phyloP scores from a whole-genome alignment of 2,888 invertebrate genomes.

The Eucriotettix oculatus region DNA sequence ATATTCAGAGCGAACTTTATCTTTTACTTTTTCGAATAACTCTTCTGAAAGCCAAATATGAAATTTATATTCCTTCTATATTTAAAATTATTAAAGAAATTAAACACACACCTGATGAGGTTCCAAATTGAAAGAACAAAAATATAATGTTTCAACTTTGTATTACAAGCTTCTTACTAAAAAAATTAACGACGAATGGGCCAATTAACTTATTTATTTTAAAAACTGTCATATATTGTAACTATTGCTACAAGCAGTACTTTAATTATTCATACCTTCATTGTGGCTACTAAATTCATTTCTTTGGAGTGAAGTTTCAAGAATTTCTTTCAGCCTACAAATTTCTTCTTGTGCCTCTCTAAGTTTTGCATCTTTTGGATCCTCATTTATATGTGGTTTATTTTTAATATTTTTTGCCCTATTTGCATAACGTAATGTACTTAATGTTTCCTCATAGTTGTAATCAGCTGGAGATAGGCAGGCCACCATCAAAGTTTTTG shows the following conservation, averaged over 20 bases:
- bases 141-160: no score
- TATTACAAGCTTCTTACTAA: no score
- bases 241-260: no score
- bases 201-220: no score
- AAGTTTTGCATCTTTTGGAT: constrained; percentile 76
- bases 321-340: constrained; percentile 41
- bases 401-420: constrained; percentile 77
- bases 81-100: no score
- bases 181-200: no score
- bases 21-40: constrained; percentile 20
- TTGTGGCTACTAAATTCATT: no score
- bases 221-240: no score
- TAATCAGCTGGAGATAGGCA: constrained; percentile 68
- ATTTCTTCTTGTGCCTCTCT: constrained; percentile 76
- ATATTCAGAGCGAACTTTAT: constrained; percentile 31
- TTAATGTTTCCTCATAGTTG: constrained; percentile 70
- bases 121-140: no score
- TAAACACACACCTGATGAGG: no score
- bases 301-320: constrained; percentile 22
- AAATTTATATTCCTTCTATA: no score
- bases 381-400: constrained; percentile 71
- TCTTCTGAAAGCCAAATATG: background rate
- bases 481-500: constrained; percentile 76
- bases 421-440: constrained; percentile 68
- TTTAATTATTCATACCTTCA: no score